phyloP scores from a whole-genome alignment of 2,888 invertebrate species.

The Hetaerina titia region DNA sequence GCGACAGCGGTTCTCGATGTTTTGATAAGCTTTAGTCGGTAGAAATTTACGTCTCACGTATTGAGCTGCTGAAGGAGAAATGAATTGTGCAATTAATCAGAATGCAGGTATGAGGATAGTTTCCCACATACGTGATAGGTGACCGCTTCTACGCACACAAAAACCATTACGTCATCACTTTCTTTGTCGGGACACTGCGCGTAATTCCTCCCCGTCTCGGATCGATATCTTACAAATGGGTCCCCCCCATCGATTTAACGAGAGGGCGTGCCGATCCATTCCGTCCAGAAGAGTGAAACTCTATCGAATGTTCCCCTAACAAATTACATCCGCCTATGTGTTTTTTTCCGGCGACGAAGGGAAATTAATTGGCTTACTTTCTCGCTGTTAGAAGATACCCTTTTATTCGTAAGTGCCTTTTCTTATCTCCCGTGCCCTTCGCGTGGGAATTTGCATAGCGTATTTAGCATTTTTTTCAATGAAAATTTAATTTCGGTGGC shows the following conservation, averaged over 20 bases:
- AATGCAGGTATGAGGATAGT: not conserved
- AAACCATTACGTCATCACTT: not conserved
- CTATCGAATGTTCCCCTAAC: not conserved
- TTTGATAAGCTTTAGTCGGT: not conserved
- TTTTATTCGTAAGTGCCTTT: not conserved
- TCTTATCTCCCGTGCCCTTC: not conserved
- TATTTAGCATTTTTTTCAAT: not conserved
- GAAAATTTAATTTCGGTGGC: not conserved
- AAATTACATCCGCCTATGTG: not conserved
- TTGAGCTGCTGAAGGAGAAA: not conserved
- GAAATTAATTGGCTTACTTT: not conserved
- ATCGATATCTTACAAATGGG: slow-evolving; percentile 32
- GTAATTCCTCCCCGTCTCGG: not conserved
- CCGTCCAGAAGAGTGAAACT: slow-evolving; percentile 20
- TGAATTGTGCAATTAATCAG: slow-evolving; percentile 30
- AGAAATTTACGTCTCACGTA: not conserved
- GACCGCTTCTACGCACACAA: not conserved
- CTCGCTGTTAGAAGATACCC: not conserved
- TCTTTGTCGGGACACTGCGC: not conserved
- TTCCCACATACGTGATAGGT: not conserved
- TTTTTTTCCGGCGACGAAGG: not conserved
- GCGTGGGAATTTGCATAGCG: not conserved
- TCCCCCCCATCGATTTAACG: not conserved
- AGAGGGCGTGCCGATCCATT: slow-evolving; percentile 42
- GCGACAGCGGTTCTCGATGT: not conserved